Base-by-base conservation (phyloP, 2,113 vertebrate genomes). In the Bostrychus sinensis region DNA sequence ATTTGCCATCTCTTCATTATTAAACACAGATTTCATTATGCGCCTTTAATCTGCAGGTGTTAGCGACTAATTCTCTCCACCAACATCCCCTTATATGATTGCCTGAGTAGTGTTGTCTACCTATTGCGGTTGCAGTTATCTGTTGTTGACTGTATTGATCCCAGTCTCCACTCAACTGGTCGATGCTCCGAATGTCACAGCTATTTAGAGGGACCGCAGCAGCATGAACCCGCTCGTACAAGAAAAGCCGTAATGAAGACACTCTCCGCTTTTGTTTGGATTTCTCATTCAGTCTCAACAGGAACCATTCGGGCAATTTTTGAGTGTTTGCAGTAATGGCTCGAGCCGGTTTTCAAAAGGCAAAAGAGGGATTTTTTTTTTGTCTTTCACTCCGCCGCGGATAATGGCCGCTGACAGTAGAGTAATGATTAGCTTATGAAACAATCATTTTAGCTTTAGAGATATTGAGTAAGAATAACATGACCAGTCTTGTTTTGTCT, bases 101-200 rank as follows among this genome's bases (percentile, higher is more conserved):
- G 19, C 59, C 30, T 1, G 5, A 48, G 39, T 23, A 20, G 50
- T 56, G 53, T 64, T 58, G 64, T 78, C 74, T 65, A 43, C 57
- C 67, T 22, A 28, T 5, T 61, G 39, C 72, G 62, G 55, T 61
- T 48, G 46, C 32, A 70, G 37, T 75, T 70, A 83, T 82, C 75
- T 86, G 70, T 76, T 72, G 66, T 82, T 41, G 43, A 77, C 69
- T 56, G 22, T 79, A 90, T 90, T 70, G 86, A 90, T 86, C 72
- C 75, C 36, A 25, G 78, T 85, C 75, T 77, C 70, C 72, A 55
- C 77, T 78, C 78, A 53, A 28, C 54, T 85, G 63, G 81, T 92
- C 84, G 42, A 92, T 88, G 70, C 63, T n/a, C 70, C 75, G 75
- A 89, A 87, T 86, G 83, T 86, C 85, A 84, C 79, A 43, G 85